These are phyloP conservation scores for Archilochus colubris DNA, from an alignment of 2,113 vertebrate species.

Conservation along the genomic window DNA sequence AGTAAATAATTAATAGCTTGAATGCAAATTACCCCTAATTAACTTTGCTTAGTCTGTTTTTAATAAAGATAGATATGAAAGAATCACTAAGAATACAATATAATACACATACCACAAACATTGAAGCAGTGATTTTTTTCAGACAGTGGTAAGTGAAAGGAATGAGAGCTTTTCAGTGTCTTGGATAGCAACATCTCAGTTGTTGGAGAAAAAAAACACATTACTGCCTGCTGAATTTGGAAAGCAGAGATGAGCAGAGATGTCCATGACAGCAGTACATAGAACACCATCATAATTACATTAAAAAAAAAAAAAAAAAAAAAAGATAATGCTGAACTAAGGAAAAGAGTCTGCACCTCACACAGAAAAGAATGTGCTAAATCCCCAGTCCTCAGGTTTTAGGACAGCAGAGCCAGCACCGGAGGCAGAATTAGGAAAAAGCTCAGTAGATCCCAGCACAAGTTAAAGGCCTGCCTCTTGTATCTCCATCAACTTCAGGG, in stretches of 20 bases:
- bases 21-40: slow-evolving; percentile 70
- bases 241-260: background rate
- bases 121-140: slow-evolving; percentile 1
- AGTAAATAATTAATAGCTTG: slow-evolving; percentile 68
- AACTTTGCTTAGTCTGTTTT: slow-evolving; percentile 54
- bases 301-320: background rate
- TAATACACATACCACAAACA: slow-evolving; percentile 39
- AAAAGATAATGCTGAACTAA: background rate
- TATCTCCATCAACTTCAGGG: slow-evolving; percentile 2
- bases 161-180: background rate
- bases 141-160: background rate
- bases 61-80: slow-evolving; percentile 63
- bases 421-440: background rate
- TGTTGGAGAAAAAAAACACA: background rate
- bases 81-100: slow-evolving; percentile 28
- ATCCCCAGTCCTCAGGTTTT: background rate
- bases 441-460: background rate
- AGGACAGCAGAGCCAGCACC: background rate
- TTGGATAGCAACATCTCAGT: background rate
- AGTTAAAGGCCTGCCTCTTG: slow-evolving; percentile 4
- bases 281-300: background rate
- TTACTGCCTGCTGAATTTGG: background rate
- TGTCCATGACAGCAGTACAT: background rate
- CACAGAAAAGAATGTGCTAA: background rate
- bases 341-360: background rate